phyloP scores from a whole-genome alignment of 2,888 invertebrate species.

The Pinctada fucata region DNA sequence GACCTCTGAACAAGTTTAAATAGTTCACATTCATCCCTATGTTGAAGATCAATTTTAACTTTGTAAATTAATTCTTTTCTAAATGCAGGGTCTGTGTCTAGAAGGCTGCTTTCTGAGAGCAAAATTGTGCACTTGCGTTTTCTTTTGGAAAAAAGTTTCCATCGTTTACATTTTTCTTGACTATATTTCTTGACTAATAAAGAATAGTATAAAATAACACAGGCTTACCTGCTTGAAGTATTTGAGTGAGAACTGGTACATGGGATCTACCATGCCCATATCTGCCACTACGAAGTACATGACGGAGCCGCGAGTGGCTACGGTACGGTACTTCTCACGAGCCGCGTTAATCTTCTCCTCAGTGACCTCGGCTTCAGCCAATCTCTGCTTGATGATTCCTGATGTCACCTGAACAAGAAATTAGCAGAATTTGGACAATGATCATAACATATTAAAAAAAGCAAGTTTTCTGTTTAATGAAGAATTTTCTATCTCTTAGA shows the following conservation, averaged over 20 bases:
- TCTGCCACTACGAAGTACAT: conserved; percentile 78
- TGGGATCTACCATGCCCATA: conserved; percentile 77
- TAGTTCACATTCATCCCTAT: background rate
- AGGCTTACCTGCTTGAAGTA: conserved; percentile 77
- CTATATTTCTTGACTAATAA: no score
- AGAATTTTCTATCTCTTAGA: background rate
- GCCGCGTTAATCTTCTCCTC: conserved; percentile 76
- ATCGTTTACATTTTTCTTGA: no score
- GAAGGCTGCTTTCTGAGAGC: no score
- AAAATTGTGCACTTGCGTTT: no score
- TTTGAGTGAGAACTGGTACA: conserved; percentile 78
- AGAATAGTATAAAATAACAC: background rate
- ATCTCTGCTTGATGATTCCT: conserved; percentile 74
- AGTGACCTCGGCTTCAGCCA: conserved; percentile 76
- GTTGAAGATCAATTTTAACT: background rate
- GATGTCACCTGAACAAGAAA: conserved; percentile 73
- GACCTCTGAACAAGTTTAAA: background rate
- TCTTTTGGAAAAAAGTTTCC: no score
- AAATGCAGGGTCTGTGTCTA: no score
- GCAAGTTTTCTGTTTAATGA: background rate
- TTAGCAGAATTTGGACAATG: background rate
- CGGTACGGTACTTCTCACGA: conserved; percentile 76
- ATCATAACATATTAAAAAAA: background rate
- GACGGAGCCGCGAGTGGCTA: conserved; percentile 77
- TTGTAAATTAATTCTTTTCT: no score